Percentiles rank a stretch among this genome's conserved stretches.
These are phyloP conservation scores for Epinotia nisella DNA, from an alignment of 2,888 invertebrate species.

Conservation along the genomic window DNA sequence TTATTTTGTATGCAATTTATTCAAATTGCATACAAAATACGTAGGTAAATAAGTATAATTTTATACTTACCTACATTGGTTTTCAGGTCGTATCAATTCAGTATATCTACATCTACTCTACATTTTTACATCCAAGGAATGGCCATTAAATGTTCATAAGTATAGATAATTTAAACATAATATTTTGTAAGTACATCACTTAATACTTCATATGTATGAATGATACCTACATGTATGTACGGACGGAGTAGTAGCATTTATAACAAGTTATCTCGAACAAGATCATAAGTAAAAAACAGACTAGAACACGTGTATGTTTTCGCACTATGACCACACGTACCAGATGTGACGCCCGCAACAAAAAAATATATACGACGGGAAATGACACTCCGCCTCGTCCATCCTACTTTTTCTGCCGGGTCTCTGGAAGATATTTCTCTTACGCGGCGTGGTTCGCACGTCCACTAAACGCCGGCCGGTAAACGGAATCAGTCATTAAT, in stretches of 20 bases:
- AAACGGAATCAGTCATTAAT: constrained; percentile 37
- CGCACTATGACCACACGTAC: constrained; percentile 52
- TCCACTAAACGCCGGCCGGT: constrained; percentile 38
- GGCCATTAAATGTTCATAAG: no score
- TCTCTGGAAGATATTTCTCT: constrained; percentile 39
- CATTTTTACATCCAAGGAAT: no score
- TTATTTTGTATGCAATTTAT: constrained; percentile 8
- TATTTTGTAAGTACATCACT: no score
- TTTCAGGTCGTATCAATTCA: background rate
- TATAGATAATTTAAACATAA: no score
- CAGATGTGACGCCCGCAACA: constrained; percentile 78
- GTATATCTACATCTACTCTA: background rate
- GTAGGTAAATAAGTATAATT: no score
- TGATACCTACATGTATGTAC: background rate
- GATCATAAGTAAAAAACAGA: constrained; percentile 9
- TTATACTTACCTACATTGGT: background rate
- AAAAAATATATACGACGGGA: constrained; percentile 76
- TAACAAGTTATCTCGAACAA: background rate
- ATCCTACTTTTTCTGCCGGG: constrained; percentile 68
- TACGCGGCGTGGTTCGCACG: constrained; percentile 29
- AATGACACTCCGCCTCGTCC: constrained; percentile 74
- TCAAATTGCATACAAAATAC: no score
- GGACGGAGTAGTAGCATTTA: background rate
- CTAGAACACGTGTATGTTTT: constrained; percentile 49
- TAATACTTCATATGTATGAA: no score